Conservation (phyloP, 2,888 invertebrate species). For the Callinectes sapidus region DNA sequence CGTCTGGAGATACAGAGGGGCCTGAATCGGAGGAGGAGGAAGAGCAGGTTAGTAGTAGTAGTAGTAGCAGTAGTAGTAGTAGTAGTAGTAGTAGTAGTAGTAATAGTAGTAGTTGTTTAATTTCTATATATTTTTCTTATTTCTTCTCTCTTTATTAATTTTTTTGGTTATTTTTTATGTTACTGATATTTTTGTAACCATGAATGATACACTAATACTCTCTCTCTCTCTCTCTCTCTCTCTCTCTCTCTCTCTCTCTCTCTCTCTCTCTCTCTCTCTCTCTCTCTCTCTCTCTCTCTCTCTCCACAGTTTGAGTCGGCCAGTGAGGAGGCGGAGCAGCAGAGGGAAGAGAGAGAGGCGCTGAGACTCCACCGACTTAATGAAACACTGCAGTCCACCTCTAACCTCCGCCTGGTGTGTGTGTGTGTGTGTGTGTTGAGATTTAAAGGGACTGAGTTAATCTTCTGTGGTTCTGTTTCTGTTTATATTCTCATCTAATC, state of each 20-base stretch:
- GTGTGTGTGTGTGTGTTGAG: background rate
- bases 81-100: background rate
- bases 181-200: background rate
- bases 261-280: constrained; percentile 29
- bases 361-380: constrained; percentile 51
- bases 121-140: background rate
- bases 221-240: constrained; percentile 34
- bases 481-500: too few species aligned
- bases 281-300: constrained; percentile 47
- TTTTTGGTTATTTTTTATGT: background rate
- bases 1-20: constrained; percentile 70
- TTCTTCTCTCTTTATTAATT: background rate
- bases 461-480: too few species aligned
- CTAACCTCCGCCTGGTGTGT: constrained; percentile 46
- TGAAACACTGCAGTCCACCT: constrained; percentile 53
- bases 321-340: constrained; percentile 42
- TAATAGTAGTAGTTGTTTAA: background rate
- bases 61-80: background rate
- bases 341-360: constrained; percentile 55
- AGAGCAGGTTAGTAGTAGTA: constrained; percentile 26
- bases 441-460: too few species aligned
- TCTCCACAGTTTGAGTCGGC: constrained; percentile 11
- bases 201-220: background rate
- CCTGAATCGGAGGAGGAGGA: constrained; percentile 53
- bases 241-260: constrained; percentile 25